These are phyloP conservation scores for Apamea epomidion DNA, from an alignment of 2,888 invertebrate genomes.

Conservation along the genomic window DNA sequence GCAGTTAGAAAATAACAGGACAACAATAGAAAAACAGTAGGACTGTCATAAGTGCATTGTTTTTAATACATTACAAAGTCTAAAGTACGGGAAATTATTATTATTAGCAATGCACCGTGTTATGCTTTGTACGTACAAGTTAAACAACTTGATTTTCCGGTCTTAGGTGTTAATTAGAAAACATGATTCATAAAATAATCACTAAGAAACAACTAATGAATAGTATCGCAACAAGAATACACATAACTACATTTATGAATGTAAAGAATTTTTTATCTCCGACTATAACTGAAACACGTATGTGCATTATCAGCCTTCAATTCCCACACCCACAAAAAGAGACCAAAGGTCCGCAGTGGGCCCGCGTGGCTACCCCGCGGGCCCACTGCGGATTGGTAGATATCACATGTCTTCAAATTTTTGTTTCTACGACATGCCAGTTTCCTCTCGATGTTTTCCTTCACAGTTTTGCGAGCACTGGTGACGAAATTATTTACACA, in stretches of 20 bases:
- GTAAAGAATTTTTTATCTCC: background rate
- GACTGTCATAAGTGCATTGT: conserved; percentile 20
- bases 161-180: conserved; percentile 4
- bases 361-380: too few relatives aligned
- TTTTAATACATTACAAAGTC: conserved; percentile 36
- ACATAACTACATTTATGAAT: background rate
- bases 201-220: background rate
- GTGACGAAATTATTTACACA: too few relatives aligned
- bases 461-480: too few relatives aligned
- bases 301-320: too few relatives aligned
- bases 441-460: too few relatives aligned
- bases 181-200: conserved; percentile 30
- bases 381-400: too few relatives aligned
- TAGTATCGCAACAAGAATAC: background rate
- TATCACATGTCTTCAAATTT: too few relatives aligned
- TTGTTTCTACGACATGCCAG: too few relatives aligned
- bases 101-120: conserved; percentile 13
- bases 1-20: background rate
- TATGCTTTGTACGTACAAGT: background rate
- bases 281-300: background rate
- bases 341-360: too few relatives aligned
- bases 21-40: background rate
- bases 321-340: too few relatives aligned
- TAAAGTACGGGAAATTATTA: conserved; percentile 28
- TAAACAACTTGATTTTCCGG: conserved; percentile 29